phyloP scores from a whole-genome alignment of 2,797 vertebrate species.

The Mallotus villosus region DNA sequence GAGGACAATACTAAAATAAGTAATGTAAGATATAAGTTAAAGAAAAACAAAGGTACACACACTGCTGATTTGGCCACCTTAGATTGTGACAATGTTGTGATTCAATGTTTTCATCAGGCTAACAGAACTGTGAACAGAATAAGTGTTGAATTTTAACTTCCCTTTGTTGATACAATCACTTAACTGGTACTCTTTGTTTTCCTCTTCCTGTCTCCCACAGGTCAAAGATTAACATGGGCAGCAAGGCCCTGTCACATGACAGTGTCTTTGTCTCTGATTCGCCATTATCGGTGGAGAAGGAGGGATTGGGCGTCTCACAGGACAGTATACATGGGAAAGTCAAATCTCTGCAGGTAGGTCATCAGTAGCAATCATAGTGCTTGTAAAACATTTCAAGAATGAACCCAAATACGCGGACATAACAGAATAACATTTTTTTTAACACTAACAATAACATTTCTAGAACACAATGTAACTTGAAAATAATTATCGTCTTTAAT shows the following conservation, averaged over 20 bases:
- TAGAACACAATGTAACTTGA: too few relatives aligned
- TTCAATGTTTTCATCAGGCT: too few relatives aligned
- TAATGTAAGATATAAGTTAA: too few relatives aligned
- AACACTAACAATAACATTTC: too few relatives aligned
- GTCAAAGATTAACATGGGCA: conserved; percentile 78
- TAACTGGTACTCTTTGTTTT: background rate
- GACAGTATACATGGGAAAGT: conserved; percentile 82
- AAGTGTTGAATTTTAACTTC: background rate
- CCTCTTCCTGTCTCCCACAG: conserved; percentile 65
- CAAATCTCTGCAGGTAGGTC: conserved; percentile 79
- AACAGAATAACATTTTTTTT: too few relatives aligned
- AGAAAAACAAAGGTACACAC: too few relatives aligned
- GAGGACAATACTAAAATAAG: background rate
- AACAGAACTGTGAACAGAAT: too few relatives aligned
- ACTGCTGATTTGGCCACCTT: too few relatives aligned
- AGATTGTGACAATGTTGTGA: too few relatives aligned
- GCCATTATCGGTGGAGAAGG: conserved; percentile 62
- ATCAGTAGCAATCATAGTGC: background rate
- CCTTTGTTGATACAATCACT: background rate
- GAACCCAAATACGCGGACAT: too few relatives aligned
- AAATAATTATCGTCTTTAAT: too few relatives aligned
- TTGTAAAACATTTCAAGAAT: too few relatives aligned
- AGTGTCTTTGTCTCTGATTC: conserved; percentile 83
- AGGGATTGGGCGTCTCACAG: conserved; percentile 68
- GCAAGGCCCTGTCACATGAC: conserved; percentile 88